These are phyloP conservation scores for Australoheros facetus DNA, from an alignment of 2,797 vertebrate genomes.

Conservation along the genomic window DNA sequence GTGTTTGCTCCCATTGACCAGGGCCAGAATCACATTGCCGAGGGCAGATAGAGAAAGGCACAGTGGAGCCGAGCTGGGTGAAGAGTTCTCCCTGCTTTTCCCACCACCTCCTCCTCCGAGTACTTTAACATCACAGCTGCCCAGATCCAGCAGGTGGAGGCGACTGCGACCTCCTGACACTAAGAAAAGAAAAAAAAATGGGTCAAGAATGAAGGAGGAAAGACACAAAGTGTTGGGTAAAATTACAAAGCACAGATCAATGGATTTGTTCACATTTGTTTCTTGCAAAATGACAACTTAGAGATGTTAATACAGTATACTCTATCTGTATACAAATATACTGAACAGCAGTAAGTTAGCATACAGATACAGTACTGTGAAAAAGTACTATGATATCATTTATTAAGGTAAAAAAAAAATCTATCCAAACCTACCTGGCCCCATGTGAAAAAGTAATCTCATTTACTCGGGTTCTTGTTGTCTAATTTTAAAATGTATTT, in stretches of 20 bases:
- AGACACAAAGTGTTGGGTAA: not conserved
- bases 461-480: not conserved
- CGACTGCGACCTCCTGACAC: conserved; percentile 98
- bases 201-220: not conserved
- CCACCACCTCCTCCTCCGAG: conserved; percentile 69
- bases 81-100: conserved; percentile 87
- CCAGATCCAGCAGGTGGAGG: conserved; percentile 95
- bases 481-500: not conserved
- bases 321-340: not conserved
- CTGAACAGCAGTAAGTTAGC: not conserved
- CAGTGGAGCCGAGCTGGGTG: conserved; percentile 81
- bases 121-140: conserved; percentile 91
- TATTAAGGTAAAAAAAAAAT: too few relatives aligned
- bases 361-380: too few relatives aligned
- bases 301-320: not conserved
- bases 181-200: conserved; percentile 53
- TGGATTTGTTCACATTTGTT: not conserved
- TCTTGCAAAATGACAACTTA: not conserved
- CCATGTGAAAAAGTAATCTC: not conserved
- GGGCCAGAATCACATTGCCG: conserved; percentile 96
- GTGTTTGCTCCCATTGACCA: conserved; percentile 98
- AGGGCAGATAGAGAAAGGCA: conserved; percentile 95
- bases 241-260: not conserved
- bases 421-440: not conserved
- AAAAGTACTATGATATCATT: not conserved